phyloP scores from a whole-genome alignment of 2,113 vertebrate species.

The Haemorhous mexicanus region DNA sequence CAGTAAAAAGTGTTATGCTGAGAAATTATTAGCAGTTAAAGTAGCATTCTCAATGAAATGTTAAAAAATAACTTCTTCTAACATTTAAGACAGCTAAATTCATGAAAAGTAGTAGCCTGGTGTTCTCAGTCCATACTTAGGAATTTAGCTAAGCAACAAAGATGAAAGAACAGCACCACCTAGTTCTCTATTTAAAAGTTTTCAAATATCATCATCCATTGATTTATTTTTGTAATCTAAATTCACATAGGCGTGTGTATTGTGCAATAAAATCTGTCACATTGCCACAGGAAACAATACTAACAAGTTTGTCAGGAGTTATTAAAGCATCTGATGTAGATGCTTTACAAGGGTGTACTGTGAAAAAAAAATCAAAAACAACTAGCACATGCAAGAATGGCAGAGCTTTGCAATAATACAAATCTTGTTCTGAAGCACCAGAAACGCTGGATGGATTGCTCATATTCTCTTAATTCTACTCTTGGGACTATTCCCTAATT shows the following conservation, averaged over 20 bases:
- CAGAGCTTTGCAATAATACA: not conserved
- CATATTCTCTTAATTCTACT: not conserved
- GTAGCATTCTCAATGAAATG: not conserved
- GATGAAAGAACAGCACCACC: conserved; percentile 81
- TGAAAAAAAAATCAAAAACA: too few species aligned
- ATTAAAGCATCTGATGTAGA: not conserved
- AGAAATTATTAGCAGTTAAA: not conserved
- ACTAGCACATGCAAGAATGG: not conserved
- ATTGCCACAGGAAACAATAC: not conserved
- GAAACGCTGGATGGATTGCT: not conserved
- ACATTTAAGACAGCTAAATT: not conserved
- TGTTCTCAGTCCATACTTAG: conserved; percentile 36
- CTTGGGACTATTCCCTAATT: not conserved
- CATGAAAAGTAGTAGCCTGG: not conserved
- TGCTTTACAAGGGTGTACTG: not conserved
- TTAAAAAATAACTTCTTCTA: not conserved
- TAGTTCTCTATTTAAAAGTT: conserved; percentile 72
- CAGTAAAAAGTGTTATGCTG: not conserved
- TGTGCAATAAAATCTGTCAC: not conserved
- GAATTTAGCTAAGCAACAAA: conserved; percentile 63
- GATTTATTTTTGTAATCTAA: conserved; percentile 39
- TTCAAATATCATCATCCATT: conserved; percentile 45
- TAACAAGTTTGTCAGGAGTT: not conserved
- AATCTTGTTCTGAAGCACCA: not conserved
- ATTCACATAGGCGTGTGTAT: not conserved